Percentiles rank a stretch among this genome's conserved stretches.
phyloP scores from a whole-genome alignment of 2,888 invertebrate species.

The Copidosoma aretas region DNA sequence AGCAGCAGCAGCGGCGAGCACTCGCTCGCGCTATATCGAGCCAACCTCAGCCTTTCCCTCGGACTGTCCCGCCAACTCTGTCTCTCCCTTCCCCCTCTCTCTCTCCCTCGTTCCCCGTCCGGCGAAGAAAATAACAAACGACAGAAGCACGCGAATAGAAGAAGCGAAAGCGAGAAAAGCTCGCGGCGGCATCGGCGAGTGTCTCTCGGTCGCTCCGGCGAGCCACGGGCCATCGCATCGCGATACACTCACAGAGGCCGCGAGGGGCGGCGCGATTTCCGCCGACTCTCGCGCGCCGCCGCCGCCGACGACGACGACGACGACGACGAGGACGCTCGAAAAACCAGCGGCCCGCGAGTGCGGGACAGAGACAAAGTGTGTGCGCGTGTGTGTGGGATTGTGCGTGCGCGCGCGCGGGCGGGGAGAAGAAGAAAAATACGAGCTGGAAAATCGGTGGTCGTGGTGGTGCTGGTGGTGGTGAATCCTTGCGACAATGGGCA shows the following conservation, averaged over 20 bases:
- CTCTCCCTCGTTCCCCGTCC: constrained; percentile 4
- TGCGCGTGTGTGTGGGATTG: background rate
- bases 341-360: too few relatives aligned
- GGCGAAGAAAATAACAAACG: constrained; percentile 19
- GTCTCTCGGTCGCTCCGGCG: background rate
- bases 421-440: background rate
- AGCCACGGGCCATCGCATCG: background rate
- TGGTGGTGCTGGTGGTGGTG: background rate
- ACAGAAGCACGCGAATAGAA: background rate
- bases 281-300: constrained; percentile 19
- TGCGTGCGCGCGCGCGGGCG: background rate
- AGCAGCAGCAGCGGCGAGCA: background rate
- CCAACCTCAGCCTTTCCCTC: too few relatives aligned
- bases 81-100: background rate
- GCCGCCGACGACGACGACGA: background rate
- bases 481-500: constrained; percentile 65
- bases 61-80: background rate
- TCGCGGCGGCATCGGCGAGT: background rate
- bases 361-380: background rate
- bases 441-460: constrained; percentile 3
- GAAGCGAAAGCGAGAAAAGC: constrained; percentile 5
- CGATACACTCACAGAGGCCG: background rate
- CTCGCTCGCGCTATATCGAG: constrained; percentile 21
- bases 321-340: too few relatives aligned
- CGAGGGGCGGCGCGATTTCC: constrained; percentile 3